Evolutionary conservation across 2,797 vertebrate species (phyloP), one percentile per base, ranked within the genome.

Genomic region (Notolabrus celidotus): DNA sequence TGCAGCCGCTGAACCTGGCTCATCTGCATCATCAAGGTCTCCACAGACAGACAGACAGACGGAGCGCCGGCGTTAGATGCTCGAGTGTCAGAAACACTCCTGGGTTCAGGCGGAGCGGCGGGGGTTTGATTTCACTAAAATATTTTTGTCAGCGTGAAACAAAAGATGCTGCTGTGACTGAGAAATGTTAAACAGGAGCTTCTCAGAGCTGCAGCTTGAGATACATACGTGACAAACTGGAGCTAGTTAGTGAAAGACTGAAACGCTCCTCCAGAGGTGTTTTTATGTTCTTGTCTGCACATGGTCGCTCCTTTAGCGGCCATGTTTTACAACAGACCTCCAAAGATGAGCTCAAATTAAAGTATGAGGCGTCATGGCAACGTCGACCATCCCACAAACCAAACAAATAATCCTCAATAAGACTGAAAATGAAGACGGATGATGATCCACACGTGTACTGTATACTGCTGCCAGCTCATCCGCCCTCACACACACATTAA

Each of bases 401-500:
- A n/a, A n/a, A n/a, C n/a, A n/a, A n/a, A n/a, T n/a, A n/a, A n/a
- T n/a, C n/a, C n/a, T n/a, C n/a, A n/a, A n/a, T n/a, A n/a, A n/a
- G n/a, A 2, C n/a, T 6, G 33, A 7, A 12, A 15, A 43, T 23
- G 45, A 1, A 7, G 67, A 22, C 11, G 12, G 33, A 36, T 52
- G 1, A 16, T 27, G 23, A 51, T 31, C 15, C 0, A 1, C 10
- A 31, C 34, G 15, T 23, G 19, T 27, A 22, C 19, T 46, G 23
- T 39, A 51, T 16, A 16, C 0, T 50, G 0, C 1, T 6, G 5
- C 5, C 10, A 0, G 16, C 19, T 36, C 16, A 0, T 25, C 25
- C 11, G 14, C 34, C 49, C 31, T 17, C 41, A 43, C 59, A 33
- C 43, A 16, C 52, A 49, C 69, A 58, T 61, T 57, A 72, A 80